These are phyloP conservation scores for Nycticryphes semicollaris DNA, from an alignment of 2,113 vertebrate species.

Conservation along the genomic window DNA sequence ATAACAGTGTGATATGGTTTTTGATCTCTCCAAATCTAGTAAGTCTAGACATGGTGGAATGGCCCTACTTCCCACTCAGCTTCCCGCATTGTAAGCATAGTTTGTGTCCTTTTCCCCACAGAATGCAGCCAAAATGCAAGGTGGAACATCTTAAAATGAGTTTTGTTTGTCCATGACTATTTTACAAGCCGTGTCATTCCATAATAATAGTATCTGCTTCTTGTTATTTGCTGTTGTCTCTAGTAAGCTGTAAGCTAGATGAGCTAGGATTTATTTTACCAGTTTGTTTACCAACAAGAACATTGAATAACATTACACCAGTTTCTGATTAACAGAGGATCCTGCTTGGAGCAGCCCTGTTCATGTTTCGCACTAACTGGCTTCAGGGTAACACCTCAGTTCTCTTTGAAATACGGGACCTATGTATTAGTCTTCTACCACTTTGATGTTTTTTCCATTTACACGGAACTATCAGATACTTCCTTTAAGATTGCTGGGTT, in stretches of 20 bases:
- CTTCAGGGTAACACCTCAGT: not conserved
- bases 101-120: not conserved
- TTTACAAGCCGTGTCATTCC: not conserved
- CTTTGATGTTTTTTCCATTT: slow-evolving; percentile 4
- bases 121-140: not conserved
- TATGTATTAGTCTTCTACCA: not conserved
- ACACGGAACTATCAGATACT: not conserved
- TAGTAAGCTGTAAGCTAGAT: not conserved
- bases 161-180: not conserved
- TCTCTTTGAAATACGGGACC: not conserved
- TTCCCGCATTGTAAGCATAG: not conserved
- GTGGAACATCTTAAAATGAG: not conserved
- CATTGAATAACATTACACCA: not conserved
- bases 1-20: not conserved
- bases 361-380: not conserved
- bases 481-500: not conserved
- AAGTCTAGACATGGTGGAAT: not conserved
- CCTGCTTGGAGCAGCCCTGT: not conserved
- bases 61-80: not conserved
- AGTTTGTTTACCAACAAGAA: not conserved
- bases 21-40: not conserved
- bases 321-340: not conserved
- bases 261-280: not conserved
- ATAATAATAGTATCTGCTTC: not conserved
- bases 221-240: not conserved